A percentile compares a stretch with the other conserved stretches of the same genome.
Evolutionary conservation across 2,797 vertebrate species (phyloP).

Genomic region (Pseudochromis fuscus): DNA sequence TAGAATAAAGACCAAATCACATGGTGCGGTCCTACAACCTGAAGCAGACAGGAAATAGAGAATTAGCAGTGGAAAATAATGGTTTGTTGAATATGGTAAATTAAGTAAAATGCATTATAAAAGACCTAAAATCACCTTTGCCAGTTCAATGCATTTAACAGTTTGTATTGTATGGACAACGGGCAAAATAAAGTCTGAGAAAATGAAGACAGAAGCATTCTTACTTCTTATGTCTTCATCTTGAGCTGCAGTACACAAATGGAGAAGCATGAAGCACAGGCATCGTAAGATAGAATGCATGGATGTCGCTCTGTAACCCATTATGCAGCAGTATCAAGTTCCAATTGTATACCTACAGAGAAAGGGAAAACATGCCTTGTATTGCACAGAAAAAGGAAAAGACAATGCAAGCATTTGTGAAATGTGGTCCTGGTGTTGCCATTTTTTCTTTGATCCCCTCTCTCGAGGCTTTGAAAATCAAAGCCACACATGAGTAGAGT

Average conservation of each 20-base stretch:
- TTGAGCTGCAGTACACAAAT: constrained; percentile 87
- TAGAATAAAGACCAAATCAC: constrained; percentile 96
- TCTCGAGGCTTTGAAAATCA: not conserved
- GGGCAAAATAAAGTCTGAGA: constrained; percentile 65
- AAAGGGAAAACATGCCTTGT: constrained; percentile 79
- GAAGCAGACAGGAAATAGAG: constrained; percentile 59
- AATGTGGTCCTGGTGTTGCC: constrained; percentile 30
- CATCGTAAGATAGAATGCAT: constrained; percentile 84
- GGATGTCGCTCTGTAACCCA: constrained; percentile 86
- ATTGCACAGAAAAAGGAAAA: constrained; percentile 55
- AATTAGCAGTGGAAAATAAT: constrained; percentile 17
- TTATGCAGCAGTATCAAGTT: constrained; percentile 85
- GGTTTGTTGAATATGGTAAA: not conserved
- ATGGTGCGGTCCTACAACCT: constrained; percentile 97
- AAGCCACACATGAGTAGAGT: constrained; percentile 15
- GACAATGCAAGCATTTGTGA: constrained; percentile 62
- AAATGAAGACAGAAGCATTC: constrained; percentile 79
- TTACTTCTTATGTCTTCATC: constrained; percentile 97
- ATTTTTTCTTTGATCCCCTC: constrained; percentile 48
- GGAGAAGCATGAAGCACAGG: constrained; percentile 87
- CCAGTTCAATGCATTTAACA: constrained; percentile 35
- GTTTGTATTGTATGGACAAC: constrained; percentile 47
- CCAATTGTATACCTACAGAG: constrained; percentile 85
- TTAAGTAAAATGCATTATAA: constrained; percentile 20
- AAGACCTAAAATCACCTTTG: constrained; percentile 37